Conservation (phyloP, 2,888 invertebrate genomes). For the Hypomecis atomaria region DNA sequence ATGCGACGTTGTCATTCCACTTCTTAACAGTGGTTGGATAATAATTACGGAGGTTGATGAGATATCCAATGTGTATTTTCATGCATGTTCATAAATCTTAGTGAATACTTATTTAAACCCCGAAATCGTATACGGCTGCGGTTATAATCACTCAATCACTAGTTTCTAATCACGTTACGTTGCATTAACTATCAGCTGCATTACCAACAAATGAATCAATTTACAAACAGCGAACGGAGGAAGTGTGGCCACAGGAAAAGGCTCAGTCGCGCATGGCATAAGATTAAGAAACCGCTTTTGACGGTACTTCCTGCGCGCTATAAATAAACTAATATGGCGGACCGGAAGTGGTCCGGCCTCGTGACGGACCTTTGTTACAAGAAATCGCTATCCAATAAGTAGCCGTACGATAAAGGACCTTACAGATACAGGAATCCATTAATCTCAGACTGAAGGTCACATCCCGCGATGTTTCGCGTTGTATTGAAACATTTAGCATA, state of each 20-base stretch:
- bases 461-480: slow-evolving; percentile 1
- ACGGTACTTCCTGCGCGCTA: slow-evolving; percentile 69
- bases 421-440: slow-evolving; percentile 8
- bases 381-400: slow-evolving; percentile 17
- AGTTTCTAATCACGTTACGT: slow-evolving; percentile 6
- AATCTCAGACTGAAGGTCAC: slow-evolving; percentile 1
- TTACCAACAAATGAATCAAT: slow-evolving; percentile 42
- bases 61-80: too few species aligned
- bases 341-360: slow-evolving; percentile 69
- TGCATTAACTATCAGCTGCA: slow-evolving; percentile 19
- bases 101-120: too few species aligned
- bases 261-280: slow-evolving; percentile 68
- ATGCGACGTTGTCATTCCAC: too few species aligned
- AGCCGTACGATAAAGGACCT: slow-evolving; percentile 11
- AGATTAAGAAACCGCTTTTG: slow-evolving; percentile 69
- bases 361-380: slow-evolving; percentile 44
- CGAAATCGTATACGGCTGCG: too few species aligned
- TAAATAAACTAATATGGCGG: slow-evolving; percentile 71
- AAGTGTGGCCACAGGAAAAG: slow-evolving; percentile 64
- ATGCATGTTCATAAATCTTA: too few species aligned
- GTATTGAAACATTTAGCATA: slow-evolving; percentile 6
- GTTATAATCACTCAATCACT: not conserved
- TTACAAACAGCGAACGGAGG: slow-evolving; percentile 57
- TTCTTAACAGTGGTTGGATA: too few species aligned
- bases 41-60: too few species aligned